phyloP scores from a whole-genome alignment of 2,888 invertebrate species.

The Aleiodes testaceus region DNA sequence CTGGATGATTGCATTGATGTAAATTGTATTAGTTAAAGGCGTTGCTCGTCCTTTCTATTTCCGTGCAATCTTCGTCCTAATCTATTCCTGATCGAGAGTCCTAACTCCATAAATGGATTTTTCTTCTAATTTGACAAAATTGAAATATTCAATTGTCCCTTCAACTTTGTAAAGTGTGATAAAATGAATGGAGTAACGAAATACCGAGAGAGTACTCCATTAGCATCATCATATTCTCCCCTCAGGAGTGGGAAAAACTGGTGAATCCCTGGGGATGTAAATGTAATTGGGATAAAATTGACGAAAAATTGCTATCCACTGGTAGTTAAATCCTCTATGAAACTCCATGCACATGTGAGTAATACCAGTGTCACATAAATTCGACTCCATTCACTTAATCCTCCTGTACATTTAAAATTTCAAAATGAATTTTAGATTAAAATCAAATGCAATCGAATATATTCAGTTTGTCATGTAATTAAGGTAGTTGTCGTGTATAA shows the following conservation, averaged over 20 bases:
- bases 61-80: conserved; percentile 35
- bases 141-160: conserved; percentile 26
- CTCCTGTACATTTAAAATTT: background rate
- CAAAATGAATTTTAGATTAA: no score
- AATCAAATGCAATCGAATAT: no score
- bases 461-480: conserved; percentile 11
- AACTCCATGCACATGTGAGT: background rate
- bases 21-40: conserved; percentile 9
- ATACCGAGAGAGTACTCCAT: conserved; percentile 21
- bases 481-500: conserved; percentile 16
- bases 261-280: conserved; percentile 34
- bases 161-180: conserved; percentile 23
- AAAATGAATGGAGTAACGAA: conserved; percentile 23
- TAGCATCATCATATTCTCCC: conserved; percentile 31
- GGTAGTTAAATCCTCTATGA: background rate
- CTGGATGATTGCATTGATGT: conserved; percentile 26
- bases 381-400: background rate
- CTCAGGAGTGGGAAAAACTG: conserved; percentile 35
- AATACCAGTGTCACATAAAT: background rate
- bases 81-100: conserved; percentile 37
- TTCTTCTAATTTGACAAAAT: background rate
- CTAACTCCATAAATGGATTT: background rate
- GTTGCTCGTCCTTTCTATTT: conserved; percentile 18
- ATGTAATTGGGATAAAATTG: conserved; percentile 65
- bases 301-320: conserved; percentile 57